Evolutionary conservation across 2,113 vertebrate species (phyloP).

Genomic region (Microtus oregoni): DNA sequence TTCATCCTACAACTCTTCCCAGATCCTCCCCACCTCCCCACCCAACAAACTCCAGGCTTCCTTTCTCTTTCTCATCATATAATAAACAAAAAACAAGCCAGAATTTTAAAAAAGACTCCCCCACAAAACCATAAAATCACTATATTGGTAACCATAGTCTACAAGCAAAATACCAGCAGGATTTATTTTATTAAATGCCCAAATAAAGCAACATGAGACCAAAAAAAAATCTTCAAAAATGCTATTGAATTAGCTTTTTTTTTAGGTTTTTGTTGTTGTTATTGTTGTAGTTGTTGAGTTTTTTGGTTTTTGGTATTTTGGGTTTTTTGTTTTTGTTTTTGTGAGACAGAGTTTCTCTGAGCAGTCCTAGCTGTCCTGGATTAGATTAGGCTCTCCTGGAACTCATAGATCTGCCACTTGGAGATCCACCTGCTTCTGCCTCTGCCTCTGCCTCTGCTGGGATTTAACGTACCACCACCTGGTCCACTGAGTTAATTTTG

Average conservation of each 20-base stretch:
- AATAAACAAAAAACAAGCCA: neutral
- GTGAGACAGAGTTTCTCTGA: neutral
- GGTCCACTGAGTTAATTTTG: neutral
- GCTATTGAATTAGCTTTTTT: neutral
- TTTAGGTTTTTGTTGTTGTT: neutral
- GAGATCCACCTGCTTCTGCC: neutral
- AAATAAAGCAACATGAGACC: neutral
- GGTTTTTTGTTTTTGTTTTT: neutral
- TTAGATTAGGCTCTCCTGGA: neutral
- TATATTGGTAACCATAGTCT: neutral
- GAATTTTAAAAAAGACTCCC: neutral
- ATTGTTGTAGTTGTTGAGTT: too few species aligned
- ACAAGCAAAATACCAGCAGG: neutral
- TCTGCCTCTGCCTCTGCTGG: neutral
- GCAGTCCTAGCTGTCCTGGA: neutral
- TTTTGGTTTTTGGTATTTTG: too few species aligned
- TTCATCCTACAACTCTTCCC: neutral
- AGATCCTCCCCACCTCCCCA: neutral
- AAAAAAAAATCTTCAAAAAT: neutral
- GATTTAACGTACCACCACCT: neutral
- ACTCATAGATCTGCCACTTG: neutral
- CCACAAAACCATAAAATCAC: neutral
- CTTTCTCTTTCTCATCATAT: neutral
- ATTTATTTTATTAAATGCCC: neutral
- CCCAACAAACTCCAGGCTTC: neutral